phyloP scores from a whole-genome alignment of 2,888 invertebrate species.

The Rotaria macrura region DNA sequence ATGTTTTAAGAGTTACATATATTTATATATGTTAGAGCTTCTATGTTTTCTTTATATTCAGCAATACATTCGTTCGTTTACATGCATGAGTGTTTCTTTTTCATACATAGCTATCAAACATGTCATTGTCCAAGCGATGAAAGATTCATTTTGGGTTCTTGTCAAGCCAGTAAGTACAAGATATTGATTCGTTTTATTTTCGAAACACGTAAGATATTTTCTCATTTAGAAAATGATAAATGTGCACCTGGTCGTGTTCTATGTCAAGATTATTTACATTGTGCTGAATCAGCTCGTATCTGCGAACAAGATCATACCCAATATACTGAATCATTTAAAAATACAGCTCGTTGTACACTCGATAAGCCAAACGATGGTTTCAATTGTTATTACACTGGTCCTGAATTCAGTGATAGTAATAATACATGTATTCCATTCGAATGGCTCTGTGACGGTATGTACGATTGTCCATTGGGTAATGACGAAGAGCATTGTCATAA shows the following conservation, averaged over 20 bases:
- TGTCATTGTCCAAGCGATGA: not conserved
- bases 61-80: no score
- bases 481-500: slow-evolving; percentile 60
- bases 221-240: not conserved
- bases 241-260: not conserved
- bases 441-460: slow-evolving; percentile 83
- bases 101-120: not conserved
- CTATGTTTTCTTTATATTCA: no score
- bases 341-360: not conserved
- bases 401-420: not conserved
- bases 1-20: no score
- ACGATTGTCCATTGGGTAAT: slow-evolving; percentile 79
- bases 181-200: not conserved
- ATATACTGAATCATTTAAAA: slow-evolving; percentile 8
- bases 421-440: slow-evolving; percentile 5
- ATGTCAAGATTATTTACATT: not conserved
- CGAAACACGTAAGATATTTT: not conserved
- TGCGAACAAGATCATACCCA: not conserved
- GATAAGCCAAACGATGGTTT: not conserved
- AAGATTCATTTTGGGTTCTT: not conserved
- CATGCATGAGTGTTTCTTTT: no score
- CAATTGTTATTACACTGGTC: not conserved
- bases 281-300: not conserved
- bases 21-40: no score
- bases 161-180: not conserved